These are phyloP conservation scores for Acromyrmex heyeri DNA, from an alignment of 1,140 invertebrate species.

Conservation along the genomic window DNA sequence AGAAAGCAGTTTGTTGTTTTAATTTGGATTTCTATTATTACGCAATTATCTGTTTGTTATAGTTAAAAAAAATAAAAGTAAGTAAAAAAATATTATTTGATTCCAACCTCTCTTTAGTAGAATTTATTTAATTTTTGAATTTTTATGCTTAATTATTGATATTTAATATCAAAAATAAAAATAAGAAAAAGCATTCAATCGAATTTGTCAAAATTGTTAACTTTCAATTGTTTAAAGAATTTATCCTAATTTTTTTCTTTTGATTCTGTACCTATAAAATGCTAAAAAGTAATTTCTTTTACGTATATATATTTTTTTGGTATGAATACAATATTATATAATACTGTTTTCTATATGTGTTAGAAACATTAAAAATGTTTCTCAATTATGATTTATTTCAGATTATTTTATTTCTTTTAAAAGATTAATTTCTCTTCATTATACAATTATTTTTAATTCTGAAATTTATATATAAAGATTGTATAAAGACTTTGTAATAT, in stretches of 20 bases:
- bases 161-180: not conserved
- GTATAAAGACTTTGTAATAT: not conserved
- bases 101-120: not conserved
- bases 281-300: not conserved
- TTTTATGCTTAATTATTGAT: not conserved
- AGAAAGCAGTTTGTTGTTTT: not conserved
- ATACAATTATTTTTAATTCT: not conserved
- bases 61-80: not conserved
- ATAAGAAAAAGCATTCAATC: not conserved
- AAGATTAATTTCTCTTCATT: not conserved
- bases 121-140: not conserved
- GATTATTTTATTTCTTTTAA: conserved; percentile 11
- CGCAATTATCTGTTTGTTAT: not conserved
- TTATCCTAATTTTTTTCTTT: not conserved
- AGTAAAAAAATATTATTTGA: not conserved
- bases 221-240: not conserved
- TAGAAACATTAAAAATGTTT: not conserved
- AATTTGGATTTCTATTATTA: not conserved
- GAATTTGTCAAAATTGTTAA: not conserved
- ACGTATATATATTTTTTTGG: not conserved
- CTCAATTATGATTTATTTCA: not conserved
- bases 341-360: not conserved
- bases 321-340: not conserved
- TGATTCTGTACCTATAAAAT: not conserved
- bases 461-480: not conserved